Evolutionary conservation across 2,797 vertebrate species (phyloP).

Genomic region (Enteromius afrohamiltoni): DNA sequence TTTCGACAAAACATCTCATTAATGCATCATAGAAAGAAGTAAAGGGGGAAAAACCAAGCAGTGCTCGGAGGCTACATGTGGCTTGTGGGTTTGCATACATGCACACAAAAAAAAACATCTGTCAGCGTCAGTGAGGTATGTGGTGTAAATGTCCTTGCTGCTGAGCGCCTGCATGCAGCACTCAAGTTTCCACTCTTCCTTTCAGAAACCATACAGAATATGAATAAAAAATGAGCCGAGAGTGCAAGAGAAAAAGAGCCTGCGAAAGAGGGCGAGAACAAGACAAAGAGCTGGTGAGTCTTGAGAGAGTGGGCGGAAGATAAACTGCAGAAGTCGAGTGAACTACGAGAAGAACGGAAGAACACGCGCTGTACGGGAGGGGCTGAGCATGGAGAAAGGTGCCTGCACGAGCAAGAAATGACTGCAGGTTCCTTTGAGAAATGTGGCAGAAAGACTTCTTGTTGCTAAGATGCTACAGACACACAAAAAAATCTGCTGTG

Average conservation of each 20-base stretch:
- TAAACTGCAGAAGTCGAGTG: slow-evolving; percentile 17
- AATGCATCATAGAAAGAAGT: not conserved
- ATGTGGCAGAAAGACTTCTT: not conserved
- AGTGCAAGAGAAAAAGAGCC: slow-evolving; percentile 25
- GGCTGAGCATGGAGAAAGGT: not conserved
- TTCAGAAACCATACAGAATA: slow-evolving; percentile 67
- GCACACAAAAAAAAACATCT: slow-evolving; percentile 59
- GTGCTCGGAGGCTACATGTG: not conserved
- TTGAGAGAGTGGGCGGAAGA: slow-evolving; percentile 45
- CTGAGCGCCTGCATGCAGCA: slow-evolving; percentile 63
- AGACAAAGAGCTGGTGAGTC: slow-evolving; percentile 31
- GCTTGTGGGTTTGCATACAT: not conserved
- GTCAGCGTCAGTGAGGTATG: slow-evolving; percentile 31
- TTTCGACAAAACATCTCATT: not conserved
- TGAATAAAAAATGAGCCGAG: slow-evolving; percentile 80
- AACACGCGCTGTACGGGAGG: not conserved
- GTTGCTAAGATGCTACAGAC: not conserved
- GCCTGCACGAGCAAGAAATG: slow-evolving; percentile 20
- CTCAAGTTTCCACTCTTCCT: slow-evolving; percentile 57
- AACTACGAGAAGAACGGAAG: slow-evolving; percentile 16
- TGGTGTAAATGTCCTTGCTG: slow-evolving; percentile 66
- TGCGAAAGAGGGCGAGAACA: slow-evolving; percentile 29
- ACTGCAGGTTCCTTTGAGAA: slow-evolving; percentile 12
- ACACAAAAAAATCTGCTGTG: not conserved
- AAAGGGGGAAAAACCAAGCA: not conserved